phyloP scores from a whole-genome alignment of 2,113 vertebrate genomes.

The Oriolus oriolus region DNA sequence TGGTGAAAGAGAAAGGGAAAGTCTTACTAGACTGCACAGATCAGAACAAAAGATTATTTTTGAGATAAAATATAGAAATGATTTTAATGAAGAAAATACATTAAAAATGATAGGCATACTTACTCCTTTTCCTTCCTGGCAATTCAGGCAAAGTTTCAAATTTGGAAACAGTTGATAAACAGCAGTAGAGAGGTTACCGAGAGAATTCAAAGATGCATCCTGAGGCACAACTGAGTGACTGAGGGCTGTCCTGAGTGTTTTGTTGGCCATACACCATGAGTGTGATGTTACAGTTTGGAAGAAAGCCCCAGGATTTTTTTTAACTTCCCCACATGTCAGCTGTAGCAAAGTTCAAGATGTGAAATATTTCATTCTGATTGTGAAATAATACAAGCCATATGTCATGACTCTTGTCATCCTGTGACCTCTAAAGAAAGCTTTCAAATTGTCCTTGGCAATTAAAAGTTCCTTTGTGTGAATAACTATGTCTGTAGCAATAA shows the following conservation, averaged over 20 bases:
- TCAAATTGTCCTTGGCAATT: background rate
- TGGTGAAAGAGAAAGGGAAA: background rate
- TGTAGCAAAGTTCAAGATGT: background rate
- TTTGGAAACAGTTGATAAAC: background rate
- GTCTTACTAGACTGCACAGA: background rate
- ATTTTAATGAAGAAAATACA: background rate
- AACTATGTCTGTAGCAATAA: background rate
- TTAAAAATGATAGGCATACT: background rate
- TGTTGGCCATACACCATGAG: background rate
- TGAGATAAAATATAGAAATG: background rate
- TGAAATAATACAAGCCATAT: background rate
- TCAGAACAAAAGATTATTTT: background rate
- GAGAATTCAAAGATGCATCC: background rate
- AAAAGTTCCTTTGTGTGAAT: background rate
- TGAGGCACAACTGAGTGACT: background rate
- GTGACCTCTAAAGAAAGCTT: background rate
- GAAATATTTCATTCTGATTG: background rate
- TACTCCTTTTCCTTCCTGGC: background rate
- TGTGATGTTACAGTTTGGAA: conserved; percentile 9
- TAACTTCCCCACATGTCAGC: background rate
- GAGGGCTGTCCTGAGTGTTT: background rate
- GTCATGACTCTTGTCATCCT: background rate
- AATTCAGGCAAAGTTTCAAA: background rate
- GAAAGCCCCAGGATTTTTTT: background rate
- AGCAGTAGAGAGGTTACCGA: background rate